Base-by-base conservation (phyloP, 2,888 invertebrate species). In the Noctua janthe region DNA sequence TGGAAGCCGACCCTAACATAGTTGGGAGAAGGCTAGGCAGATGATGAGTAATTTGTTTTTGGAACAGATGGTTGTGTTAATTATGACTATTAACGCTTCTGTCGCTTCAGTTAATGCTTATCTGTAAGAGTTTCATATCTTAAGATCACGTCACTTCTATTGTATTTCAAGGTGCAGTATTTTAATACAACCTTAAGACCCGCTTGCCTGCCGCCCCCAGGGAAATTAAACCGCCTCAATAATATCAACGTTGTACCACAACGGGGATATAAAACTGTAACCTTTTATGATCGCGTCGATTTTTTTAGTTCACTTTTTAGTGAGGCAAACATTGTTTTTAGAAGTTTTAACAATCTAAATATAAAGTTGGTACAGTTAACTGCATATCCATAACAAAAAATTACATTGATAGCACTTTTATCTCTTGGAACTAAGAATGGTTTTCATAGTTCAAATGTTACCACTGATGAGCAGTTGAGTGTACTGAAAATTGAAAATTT, bases 171-270 rank as follows among this genome's bases (percentile, higher is more conserved):
- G 74, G 71, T 87, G 71, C 76, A 87, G 76, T 84, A 23, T 82
- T 88, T 87, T 81, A 83, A 80, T 77, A 84, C 49, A 39, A 78
- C 29, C 67, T 81, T 74, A 72, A 49, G 56, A 71, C 29, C 54
- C 23, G 23, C 20, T 70, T 77, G 67, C n/a, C 39, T n/a, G 39
- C 8, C 2, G 2, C 67, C 88, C 66, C 84, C 0, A 0, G 89
- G 88, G 88, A 88, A 87, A 88, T 88, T 70, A 87, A 73, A 47
- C 49, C 66, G 62, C 5, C 15, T 77, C 83, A 80, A 85, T 84
- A 80, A 82, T 84, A 80, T 76, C 74, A 80, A 66, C 49, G n/a
- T 56, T 74, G 64, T 39, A 56, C 17, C 73, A 80, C 70, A 39
- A 43, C 51, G 51, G 29, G 59, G 29, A 35, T 62, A 39, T 84